A percentile compares a stretch with the other conserved stretches of the same genome.
These are phyloP conservation scores for Platypus cylindrus DNA, from an alignment of 2,888 invertebrate genomes.

Conservation along the genomic window DNA sequence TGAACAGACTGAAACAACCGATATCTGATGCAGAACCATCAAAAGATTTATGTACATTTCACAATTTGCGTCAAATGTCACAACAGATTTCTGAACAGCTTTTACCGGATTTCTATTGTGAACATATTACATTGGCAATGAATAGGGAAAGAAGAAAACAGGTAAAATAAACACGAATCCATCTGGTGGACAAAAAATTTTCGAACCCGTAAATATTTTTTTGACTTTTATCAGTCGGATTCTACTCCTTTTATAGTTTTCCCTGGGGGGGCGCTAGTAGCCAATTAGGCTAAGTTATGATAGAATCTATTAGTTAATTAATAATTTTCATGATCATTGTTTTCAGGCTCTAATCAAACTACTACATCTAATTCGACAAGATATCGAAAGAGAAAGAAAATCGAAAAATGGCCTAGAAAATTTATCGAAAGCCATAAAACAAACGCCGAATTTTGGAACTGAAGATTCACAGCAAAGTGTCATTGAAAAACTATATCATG, in stretches of 20 bases:
- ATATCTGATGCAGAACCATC: constrained; percentile 60
- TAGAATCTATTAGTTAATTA: too few species aligned
- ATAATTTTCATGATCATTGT: too few species aligned
- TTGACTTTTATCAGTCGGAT: too few species aligned
- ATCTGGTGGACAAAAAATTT: too few species aligned
- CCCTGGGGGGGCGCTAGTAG: too few species aligned
- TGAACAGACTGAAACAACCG: constrained; percentile 55
- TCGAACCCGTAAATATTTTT: too few species aligned
- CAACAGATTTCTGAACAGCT: constrained; percentile 60
- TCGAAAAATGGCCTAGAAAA: constrained; percentile 84
- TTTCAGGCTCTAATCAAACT: constrained; percentile 68
- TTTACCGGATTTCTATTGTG: constrained; percentile 88
- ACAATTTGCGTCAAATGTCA: constrained; percentile 54
- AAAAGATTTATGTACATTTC: constrained; percentile 49
- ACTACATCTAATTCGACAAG: constrained; percentile 72
- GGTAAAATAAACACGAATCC: too few species aligned
- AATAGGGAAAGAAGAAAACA: constrained; percentile 80
- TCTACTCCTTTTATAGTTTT: too few species aligned
- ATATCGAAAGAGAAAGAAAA: constrained; percentile 78
- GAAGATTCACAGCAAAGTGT: constrained; percentile 87
- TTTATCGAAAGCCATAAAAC: constrained; percentile 73
- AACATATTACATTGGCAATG: constrained; percentile 87
- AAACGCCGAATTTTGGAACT: constrained; percentile 73
- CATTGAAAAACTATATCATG: constrained; percentile 83
- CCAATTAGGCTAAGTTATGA: too few species aligned